Percentiles rank a stretch among this genome's conserved stretches.
These are phyloP conservation scores for Philhelius pedissequus DNA, from an alignment of 2,888 invertebrate genomes.

Conservation along the genomic window DNA sequence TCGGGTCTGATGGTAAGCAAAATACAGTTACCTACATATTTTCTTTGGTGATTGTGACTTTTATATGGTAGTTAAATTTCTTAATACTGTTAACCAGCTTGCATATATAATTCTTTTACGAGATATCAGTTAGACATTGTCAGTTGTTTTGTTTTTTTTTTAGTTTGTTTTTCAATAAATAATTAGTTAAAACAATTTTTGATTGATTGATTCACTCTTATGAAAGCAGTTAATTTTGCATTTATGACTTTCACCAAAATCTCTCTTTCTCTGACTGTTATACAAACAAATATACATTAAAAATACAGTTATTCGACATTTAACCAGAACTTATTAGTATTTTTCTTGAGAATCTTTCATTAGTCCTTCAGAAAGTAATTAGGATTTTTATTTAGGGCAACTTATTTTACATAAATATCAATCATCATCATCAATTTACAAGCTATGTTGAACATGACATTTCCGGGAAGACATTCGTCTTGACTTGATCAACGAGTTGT, in stretches of 20 bases:
- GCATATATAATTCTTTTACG: no score
- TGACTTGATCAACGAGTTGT: slow-evolving; percentile 31
- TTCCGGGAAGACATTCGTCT: slow-evolving; percentile 46
- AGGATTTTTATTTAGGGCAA: slow-evolving; percentile 16
- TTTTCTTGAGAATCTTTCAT: not conserved
- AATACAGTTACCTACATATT: no score
- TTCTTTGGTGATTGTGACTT: no score
- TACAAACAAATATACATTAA: not conserved
- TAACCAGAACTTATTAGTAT: not conserved
- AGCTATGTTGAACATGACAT: not conserved
- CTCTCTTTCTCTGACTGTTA: not conserved
- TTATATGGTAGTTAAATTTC: no score
- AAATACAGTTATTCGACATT: not conserved
- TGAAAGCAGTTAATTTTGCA: not conserved
- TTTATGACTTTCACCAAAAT: not conserved
- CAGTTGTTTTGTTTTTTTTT: not conserved
- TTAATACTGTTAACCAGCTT: no score
- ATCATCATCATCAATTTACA: slow-evolving; percentile 3
- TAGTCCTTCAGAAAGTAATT: slow-evolving; percentile 10
- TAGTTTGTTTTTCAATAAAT: not conserved
- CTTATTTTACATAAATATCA: no score
- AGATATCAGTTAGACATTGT: no score
- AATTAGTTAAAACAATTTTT: not conserved
- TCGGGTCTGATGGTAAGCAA: no score
- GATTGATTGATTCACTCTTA: not conserved